Percentiles rank a stretch among this genome's conserved stretches.
Evolutionary conservation across 1,140 invertebrate species (phyloP).

Genomic region (Yoshiicerus persimilis): DNA sequence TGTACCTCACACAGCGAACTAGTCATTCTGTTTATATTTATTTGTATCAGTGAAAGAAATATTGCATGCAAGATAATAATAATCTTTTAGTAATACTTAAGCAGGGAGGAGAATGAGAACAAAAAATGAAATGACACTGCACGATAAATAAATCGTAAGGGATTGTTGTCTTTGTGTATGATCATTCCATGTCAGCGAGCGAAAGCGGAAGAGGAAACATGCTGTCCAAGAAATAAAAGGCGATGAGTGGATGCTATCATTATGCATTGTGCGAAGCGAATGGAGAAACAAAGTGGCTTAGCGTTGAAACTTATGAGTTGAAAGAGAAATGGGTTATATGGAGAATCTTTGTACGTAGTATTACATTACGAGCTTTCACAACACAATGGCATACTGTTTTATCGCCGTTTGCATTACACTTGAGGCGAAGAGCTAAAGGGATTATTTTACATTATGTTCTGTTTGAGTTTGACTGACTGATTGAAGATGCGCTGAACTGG

Average conservation of each 20-base stretch:
- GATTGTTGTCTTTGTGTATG: not conserved
- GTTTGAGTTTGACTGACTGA: not conserved
- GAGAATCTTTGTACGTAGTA: not conserved
- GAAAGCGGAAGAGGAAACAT: not conserved
- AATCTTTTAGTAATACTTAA: no score
- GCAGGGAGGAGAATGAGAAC: no score
- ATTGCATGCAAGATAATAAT: no score
- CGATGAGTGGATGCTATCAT: not conserved
- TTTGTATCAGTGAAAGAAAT: no score
- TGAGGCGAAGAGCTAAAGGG: not conserved
- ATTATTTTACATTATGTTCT: not conserved
- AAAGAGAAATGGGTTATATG: not conserved
- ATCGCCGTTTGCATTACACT: not conserved
- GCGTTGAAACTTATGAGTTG: not conserved
- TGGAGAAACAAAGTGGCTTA: not conserved
- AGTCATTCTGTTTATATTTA: no score
- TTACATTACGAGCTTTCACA: not conserved
- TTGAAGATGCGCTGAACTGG: not conserved
- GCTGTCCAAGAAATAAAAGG: not conserved
- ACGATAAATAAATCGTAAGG: no score
- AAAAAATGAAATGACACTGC: no score
- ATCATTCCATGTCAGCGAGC: not conserved
- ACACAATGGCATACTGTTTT: not conserved
- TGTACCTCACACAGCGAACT: no score
- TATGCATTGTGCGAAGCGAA: not conserved